Evolutionary conservation across 2,113 vertebrate genomes (phyloP).

Genomic region (Plectropomus leopardus): DNA sequence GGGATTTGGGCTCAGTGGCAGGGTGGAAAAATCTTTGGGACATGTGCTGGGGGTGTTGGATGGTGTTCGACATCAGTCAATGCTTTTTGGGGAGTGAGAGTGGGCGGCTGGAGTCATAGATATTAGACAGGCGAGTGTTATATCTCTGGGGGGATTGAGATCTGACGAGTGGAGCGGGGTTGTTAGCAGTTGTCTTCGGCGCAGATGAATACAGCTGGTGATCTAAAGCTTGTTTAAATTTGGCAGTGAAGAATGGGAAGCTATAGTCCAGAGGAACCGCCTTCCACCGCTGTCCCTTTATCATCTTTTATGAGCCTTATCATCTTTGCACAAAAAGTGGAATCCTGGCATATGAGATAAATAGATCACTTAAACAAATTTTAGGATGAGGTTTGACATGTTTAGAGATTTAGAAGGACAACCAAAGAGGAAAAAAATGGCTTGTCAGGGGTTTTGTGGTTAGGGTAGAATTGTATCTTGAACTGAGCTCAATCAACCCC

Average conservation of each 20-base stretch:
- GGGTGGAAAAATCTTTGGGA: conserved; percentile 72
- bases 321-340: conserved; percentile 37
- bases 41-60: conserved; percentile 64
- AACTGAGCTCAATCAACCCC: conserved; percentile 4
- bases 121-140: conserved; percentile 52
- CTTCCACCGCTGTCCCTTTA: conserved; percentile 45
- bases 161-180: conserved; percentile 43
- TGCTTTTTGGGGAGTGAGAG: conserved; percentile 56
- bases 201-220: conserved; percentile 56
- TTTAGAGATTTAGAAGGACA: conserved; percentile 18
- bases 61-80: conserved; percentile 67
- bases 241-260: conserved; percentile 51
- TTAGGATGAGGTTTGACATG: conserved; percentile 34
- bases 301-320: conserved; percentile 42
- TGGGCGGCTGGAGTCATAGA: conserved; percentile 66
- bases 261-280: conserved; percentile 27
- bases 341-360: conserved; percentile 51
- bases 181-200: conserved; percentile 24
- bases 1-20: conserved; percentile 68
- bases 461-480: background rate
- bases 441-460: conserved; percentile 3
- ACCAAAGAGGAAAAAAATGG: conserved; percentile 2
- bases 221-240: conserved; percentile 69
- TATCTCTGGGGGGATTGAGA: conserved; percentile 56
- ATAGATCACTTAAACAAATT: conserved; percentile 37